Conservation (phyloP, 2,113 vertebrate species). For the Canis aureus region DNA sequence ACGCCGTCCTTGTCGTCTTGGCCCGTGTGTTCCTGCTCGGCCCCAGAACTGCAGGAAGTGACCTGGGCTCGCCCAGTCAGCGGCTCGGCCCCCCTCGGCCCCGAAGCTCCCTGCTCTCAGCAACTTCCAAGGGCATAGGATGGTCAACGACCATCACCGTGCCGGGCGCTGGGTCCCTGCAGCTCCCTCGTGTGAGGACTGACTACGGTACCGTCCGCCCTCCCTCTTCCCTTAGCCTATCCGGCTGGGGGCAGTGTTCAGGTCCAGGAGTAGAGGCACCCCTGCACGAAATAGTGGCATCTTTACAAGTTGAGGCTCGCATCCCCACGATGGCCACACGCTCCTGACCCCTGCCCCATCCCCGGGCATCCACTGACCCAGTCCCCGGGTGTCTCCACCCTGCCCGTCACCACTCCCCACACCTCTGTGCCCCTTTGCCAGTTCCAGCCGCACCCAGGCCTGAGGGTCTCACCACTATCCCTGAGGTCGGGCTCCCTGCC, state of each 20-base stretch:
- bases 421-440: background rate
- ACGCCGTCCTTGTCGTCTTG: background rate
- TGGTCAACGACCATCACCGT: too few species aligned
- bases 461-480: background rate
- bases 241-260: background rate
- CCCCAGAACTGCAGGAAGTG: background rate
- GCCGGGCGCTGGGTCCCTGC: background rate
- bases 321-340: background rate
- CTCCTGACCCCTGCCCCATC: too few species aligned
- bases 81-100: background rate
- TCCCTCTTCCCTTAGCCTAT: background rate
- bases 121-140: background rate
- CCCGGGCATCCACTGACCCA: background rate
- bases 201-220: background rate
- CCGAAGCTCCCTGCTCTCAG: background rate
- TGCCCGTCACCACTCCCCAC: background rate
- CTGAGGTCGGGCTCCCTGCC: background rate
- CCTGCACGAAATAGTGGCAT: background rate
- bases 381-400: too few species aligned
- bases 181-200: background rate
- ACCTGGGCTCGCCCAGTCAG: background rate
- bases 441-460: background rate
- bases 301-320: background rate
- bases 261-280: background rate
- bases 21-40: background rate